Evolutionary conservation across 1,140 invertebrate species (phyloP), one percentile per base, ranked within the genome.

Genomic region (Hyles vespertilio): DNA sequence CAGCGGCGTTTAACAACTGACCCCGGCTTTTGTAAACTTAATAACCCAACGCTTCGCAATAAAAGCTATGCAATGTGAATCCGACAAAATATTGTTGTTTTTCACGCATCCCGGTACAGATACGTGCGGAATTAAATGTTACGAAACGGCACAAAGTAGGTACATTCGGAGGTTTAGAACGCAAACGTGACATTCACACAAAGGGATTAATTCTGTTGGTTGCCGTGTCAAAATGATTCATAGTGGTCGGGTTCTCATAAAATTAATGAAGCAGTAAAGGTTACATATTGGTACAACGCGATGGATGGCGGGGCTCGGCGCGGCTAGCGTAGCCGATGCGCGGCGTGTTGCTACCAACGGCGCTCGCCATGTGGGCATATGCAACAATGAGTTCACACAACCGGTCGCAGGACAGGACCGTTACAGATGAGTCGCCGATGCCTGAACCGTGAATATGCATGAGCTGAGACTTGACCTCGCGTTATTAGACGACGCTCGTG

Each of bases 321-420:
- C 8, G 36, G 36, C 36, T 5, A 40, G 36, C 36, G 36, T 8
- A 8, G 36, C 36, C 8, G 36, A 40, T 5, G 8, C 36, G 36
- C 36, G 2, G 5, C 4, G 36, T 40, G 36, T 40, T 40, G 36
- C 36, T 40, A 40, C 36, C 1, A 40, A 5, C 36, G 36, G 52
- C 59, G 62, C 53, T 43, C 55, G 63, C 77, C 79, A 81, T 80
- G 72, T 79, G 81, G 76, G 71, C 81, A 74, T 64, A 69, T 79
- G 78, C 78, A 84, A 88, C 84, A 87, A 88, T 88, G 77, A 77
- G 74, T 72, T 72, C 69, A 74, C 62, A 84, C 77, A 85, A 88
- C 85, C 85, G 85, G 85, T 88, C 79, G 64, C 69, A 70, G 70
- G 45, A 34, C 32, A 36, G 45, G 81, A 84, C 85, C 84, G 84